Conservation (phyloP, 2,888 invertebrate genomes). For the Dichetophora obliterata region DNA sequence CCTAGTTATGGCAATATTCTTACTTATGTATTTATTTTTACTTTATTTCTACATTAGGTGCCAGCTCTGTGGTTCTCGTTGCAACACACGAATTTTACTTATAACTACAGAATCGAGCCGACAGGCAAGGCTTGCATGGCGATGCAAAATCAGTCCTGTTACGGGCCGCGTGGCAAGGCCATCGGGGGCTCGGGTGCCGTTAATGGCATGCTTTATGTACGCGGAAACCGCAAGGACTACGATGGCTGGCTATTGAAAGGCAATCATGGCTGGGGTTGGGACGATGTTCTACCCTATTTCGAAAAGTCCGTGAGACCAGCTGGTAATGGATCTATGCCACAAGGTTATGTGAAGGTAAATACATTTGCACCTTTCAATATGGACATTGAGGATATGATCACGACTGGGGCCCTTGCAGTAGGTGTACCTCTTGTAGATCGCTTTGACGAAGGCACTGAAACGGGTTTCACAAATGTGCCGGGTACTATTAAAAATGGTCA, state of each 20-base stretch:
- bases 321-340: constrained; percentile 44
- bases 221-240: constrained; percentile 76
- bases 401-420: constrained; percentile 69
- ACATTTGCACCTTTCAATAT: constrained; percentile 55
- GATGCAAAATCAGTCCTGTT: constrained; percentile 60
- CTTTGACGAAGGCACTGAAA: constrained; percentile 64
- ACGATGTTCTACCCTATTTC: constrained; percentile 82
- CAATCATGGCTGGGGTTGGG: constrained; percentile 77
- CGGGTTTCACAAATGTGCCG: constrained; percentile 71
- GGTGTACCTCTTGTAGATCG: constrained; percentile 66
- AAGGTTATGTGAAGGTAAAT: constrained; percentile 68
- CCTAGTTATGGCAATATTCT: too few relatives aligned
- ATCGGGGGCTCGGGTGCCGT: constrained; percentile 76
- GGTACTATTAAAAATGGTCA: constrained; percentile 74
- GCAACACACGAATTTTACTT: constrained; percentile 51
- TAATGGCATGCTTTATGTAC: constrained; percentile 76
- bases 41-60: constrained; percentile 47
- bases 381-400: constrained; percentile 55
- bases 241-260: constrained; percentile 75
- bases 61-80: constrained; percentile 49
- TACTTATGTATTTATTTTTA: too few relatives aligned
- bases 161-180: constrained; percentile 74
- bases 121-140: constrained; percentile 52
- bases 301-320: constrained; percentile 75
- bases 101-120: constrained; percentile 52